Evolutionary conservation across 2,888 invertebrate genomes (phyloP).

Genomic region (Anarsia innoxiella): DNA sequence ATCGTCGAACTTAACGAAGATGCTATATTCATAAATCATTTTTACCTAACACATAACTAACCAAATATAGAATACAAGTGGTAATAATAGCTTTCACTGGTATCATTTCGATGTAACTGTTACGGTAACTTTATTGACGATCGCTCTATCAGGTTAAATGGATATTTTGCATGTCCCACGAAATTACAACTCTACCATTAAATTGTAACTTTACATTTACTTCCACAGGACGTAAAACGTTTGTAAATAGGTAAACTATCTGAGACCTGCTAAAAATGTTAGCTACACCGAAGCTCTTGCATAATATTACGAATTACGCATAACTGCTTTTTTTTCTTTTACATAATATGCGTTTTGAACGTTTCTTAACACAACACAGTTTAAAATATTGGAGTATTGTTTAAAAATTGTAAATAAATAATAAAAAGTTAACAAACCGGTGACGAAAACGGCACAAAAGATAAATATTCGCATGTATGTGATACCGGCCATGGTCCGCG

Average conservation of each 20-base stretch:
- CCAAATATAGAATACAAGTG: conserved; percentile 25
- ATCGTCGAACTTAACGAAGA: background rate
- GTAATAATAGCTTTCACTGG: conserved; percentile 53
- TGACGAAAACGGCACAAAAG: conserved; percentile 57
- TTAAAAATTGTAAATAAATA: conserved; percentile 17
- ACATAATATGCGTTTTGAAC: background rate
- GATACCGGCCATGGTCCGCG: conserved; percentile 44
- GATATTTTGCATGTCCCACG: conserved; percentile 8
- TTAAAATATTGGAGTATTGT: conserved; percentile 4
- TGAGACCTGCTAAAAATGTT: too few relatives aligned
- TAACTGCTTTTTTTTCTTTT: conserved; percentile 21
- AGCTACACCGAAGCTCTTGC: too few relatives aligned
- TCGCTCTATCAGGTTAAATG: conserved; percentile 11
- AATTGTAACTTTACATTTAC: too few relatives aligned
- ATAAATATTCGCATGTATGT: conserved; percentile 51
- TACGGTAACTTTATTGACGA: conserved; percentile 41
- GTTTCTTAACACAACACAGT: too few relatives aligned
- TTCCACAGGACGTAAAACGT: too few relatives aligned
- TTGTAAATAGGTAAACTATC: too few relatives aligned
- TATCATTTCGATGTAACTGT: conserved; percentile 48
- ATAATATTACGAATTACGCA: conserved; percentile 46
- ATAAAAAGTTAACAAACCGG: conserved; percentile 48
- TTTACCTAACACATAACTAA: conserved; percentile 14
- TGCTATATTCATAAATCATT: conserved; percentile 14
- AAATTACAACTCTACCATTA: background rate